These are phyloP conservation scores for Armadillidium nasatum DNA, from an alignment of 1,140 invertebrate genomes.

Conservation along the genomic window DNA sequence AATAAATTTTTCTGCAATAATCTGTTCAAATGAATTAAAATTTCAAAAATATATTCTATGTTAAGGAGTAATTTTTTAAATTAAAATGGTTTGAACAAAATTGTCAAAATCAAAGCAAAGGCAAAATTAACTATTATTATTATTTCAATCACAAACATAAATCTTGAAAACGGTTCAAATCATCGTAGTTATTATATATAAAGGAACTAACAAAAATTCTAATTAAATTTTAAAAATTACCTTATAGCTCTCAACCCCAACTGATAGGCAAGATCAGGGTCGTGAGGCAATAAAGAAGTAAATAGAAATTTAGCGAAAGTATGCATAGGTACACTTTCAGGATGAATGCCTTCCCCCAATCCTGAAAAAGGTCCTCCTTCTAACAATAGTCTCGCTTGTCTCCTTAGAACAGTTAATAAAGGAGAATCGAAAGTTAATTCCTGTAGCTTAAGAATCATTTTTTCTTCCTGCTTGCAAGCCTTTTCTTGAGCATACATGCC, in stretches of 20 bases:
- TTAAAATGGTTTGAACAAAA: too few relatives aligned
- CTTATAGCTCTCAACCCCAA: conserved; percentile 59
- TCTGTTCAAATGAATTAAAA: too few relatives aligned
- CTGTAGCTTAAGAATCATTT: conserved; percentile 66
- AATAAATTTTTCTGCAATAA: too few relatives aligned
- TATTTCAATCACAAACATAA: too few relatives aligned
- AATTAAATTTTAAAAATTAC: conserved; percentile 46
- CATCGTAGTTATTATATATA: too few relatives aligned
- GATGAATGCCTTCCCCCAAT: conserved; percentile 67
- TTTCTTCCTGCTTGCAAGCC: conserved; percentile 69
- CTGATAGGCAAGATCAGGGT: conserved; percentile 71
- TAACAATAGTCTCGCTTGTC: conserved; percentile 59
- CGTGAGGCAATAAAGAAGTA: conserved; percentile 62
- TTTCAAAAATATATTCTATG: too few relatives aligned
- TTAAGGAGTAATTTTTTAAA: too few relatives aligned
- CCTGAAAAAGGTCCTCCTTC: conserved; percentile 70
- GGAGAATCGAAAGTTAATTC: conserved; percentile 69
- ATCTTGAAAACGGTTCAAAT: too few relatives aligned
- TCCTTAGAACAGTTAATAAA: conserved; percentile 55
- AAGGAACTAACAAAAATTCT: neutral
- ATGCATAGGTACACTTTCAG: conserved; percentile 73
- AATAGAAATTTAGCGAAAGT: conserved; percentile 76
- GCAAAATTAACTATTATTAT: too few relatives aligned
- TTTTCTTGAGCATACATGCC: conserved; percentile 75
- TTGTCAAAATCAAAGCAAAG: too few relatives aligned